A percentile compares a stretch with the other conserved stretches of the same genome.
Evolutionary conservation across 2,888 invertebrate species (phyloP).

Genomic region (Cataglyphis livida): DNA sequence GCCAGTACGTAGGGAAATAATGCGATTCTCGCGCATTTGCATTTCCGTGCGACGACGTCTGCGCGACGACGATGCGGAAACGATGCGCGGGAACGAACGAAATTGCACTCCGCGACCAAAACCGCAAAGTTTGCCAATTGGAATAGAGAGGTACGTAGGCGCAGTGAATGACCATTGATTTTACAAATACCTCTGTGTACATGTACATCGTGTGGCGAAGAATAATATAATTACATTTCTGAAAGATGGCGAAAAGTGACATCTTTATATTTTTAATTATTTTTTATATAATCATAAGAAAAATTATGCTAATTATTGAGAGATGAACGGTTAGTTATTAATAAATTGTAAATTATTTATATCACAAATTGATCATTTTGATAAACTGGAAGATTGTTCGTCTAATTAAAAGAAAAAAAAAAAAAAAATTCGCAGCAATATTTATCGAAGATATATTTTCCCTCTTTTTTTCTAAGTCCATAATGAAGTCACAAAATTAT

Average conservation of each 20-base stretch:
- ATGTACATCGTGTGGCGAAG: neutral
- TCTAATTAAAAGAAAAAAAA: neutral
- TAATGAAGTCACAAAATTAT: neutral
- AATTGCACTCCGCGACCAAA: constrained; percentile 25
- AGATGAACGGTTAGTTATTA: neutral
- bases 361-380: neutral
- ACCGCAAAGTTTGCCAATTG: constrained; percentile 28
- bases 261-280: neutral
- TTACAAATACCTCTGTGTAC: neutral
- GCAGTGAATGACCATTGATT: neutral
- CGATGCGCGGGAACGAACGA: constrained; percentile 15
- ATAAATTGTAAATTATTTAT: neutral
- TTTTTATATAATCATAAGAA: neutral
- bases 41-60: constrained; percentile 54
- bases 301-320: neutral
- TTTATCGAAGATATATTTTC: neutral
- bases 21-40: constrained; percentile 67
- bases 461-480: neutral
- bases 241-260: neutral
- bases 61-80: constrained; percentile 30
- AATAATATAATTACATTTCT: neutral
- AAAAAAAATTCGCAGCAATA: constrained; percentile 1
- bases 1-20: constrained; percentile 72
- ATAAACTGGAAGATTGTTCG: neutral
- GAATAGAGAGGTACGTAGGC: neutral